Evolutionary conservation across 1,140 invertebrate species (phyloP).

Genomic region (Drosophila micromelanica): DNA sequence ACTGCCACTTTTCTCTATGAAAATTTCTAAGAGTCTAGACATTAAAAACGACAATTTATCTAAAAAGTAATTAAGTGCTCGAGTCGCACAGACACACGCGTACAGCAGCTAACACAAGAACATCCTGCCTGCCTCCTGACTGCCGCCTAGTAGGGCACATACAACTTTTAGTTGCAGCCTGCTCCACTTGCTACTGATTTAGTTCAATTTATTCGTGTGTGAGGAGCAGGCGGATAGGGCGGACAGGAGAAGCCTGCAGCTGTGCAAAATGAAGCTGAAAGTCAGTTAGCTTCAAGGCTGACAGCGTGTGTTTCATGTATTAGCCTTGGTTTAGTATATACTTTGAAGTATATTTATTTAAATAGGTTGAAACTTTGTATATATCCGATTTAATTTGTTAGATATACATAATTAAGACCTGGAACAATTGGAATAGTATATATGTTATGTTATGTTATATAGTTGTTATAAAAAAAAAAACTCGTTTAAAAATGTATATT

Average conservation of each 20-base stretch:
- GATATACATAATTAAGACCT: no score
- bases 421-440: no score
- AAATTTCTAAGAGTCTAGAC: slow-evolving; percentile 76
- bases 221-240: slow-evolving; percentile 14
- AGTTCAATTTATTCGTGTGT: slow-evolving; percentile 66
- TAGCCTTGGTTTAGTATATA: slow-evolving; percentile 55
- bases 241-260: neutral
- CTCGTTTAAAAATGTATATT: no score
- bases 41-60: slow-evolving; percentile 83
- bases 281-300: slow-evolving; percentile 40
- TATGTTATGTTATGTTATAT: no score
- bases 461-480: no score
- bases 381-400: no score
- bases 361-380: no score
- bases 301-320: slow-evolving; percentile 24
- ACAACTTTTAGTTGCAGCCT: slow-evolving; percentile 21
- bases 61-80: slow-evolving; percentile 83
- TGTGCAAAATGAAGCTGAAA: slow-evolving; percentile 20
- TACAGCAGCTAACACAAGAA: neutral
- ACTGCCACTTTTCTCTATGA: slow-evolving; percentile 78
- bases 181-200: slow-evolving; percentile 58
- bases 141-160: neutral
- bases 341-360: no score
- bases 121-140: slow-evolving; percentile 3
- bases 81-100: slow-evolving; percentile 52